Evolutionary conservation across 1,140 invertebrate genomes (phyloP), one percentile per base, ranked within the genome.

Genomic region (Rhyacophila brunnea): DNA sequence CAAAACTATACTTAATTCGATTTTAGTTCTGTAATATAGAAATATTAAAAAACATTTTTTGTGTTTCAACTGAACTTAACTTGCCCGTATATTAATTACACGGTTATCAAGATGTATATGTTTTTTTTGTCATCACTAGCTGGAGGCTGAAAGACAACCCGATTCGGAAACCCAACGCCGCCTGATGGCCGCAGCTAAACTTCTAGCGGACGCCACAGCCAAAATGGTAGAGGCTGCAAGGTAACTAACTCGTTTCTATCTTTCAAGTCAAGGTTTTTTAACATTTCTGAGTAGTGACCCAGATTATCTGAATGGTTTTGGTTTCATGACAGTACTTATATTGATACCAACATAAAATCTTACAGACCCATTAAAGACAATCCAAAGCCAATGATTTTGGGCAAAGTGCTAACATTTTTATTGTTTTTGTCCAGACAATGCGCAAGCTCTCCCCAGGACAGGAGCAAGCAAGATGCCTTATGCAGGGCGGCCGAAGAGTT

Each of bases 171-270:
- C 92, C 13, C 95, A 99, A 69, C 85, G 91, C 51, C 84, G 93
- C 60, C 73, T 99, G 5, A 74, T 98, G 38, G 94, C 93, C 0
- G 95, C 95, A 0, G 93, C 95, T 4, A 97, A 96, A 74, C 80
- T 90, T 43, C 78, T 99, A 10, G 96, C 96, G 1, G 95, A 99
- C 77, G 96, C 96, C 6, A 99, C 97, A 0, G 90, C 94, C 0
- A 85, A 89, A 61, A 91, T 98, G 87, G 95, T 98, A 1, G 96
- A 99, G 74, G 96, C 96, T 1, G 96, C 97, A 0, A 86, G 98
- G 59, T 63, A 48, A 47, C n/a, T n/a, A n/a, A n/a, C n/a, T n/a
- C n/a, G n/a, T n/a, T n/a, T n/a, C n/a, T n/a, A n/a, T n/a, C n/a
- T n/a, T n/a, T n/a, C n/a, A n/a, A n/a, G n/a, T n/a, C n/a, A n/a